A percentile compares a stretch with the other conserved stretches of the same genome.
phyloP scores from a whole-genome alignment of 2,797 vertebrate genomes.

The Lerista edwardsae region DNA sequence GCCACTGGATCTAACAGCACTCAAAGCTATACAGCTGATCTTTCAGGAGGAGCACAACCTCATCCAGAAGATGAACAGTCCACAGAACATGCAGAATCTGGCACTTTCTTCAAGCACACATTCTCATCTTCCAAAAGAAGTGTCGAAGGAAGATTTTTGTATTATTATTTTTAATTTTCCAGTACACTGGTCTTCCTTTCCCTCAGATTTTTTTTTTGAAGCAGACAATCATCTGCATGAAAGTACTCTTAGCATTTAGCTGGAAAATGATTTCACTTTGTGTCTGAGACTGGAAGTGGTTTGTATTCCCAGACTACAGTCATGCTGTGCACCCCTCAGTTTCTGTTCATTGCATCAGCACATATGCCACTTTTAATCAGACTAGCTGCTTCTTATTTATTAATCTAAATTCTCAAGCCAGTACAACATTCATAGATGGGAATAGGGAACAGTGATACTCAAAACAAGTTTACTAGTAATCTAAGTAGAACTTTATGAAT shows the following conservation, averaged over 20 bases:
- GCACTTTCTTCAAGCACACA: conserved; percentile 1
- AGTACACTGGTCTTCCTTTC: conserved; percentile 11
- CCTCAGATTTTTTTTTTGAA: conserved; percentile 12
- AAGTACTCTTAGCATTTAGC: conserved; percentile 22
- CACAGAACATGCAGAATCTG: neutral
- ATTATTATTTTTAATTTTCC: conserved; percentile 33
- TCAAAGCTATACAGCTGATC: neutral
- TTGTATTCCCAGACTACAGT: conserved; percentile 45
- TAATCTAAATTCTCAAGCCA: conserved; percentile 47
- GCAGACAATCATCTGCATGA: conserved; percentile 20
- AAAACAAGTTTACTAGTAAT: neutral
- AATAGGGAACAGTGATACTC: conserved; percentile 4
- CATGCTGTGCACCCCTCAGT: conserved; percentile 18
- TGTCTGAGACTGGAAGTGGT: conserved; percentile 25
- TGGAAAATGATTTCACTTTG: conserved; percentile 37
- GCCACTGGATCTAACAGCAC: no score
- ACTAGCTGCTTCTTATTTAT: conserved; percentile 51
- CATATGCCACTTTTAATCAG: conserved; percentile 52
- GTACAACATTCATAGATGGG: neutral
- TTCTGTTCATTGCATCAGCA: conserved; percentile 38
- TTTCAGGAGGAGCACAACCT: neutral
- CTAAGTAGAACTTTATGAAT: conserved; percentile 3
- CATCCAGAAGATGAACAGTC: neutral
- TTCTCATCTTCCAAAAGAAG: conserved; percentile 14
- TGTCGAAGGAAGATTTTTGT: conserved; percentile 3